Evolutionary conservation across 2,888 invertebrate genomes (phyloP), one percentile per base, ranked within the genome.

Genomic region (Augochlorella aurata): DNA sequence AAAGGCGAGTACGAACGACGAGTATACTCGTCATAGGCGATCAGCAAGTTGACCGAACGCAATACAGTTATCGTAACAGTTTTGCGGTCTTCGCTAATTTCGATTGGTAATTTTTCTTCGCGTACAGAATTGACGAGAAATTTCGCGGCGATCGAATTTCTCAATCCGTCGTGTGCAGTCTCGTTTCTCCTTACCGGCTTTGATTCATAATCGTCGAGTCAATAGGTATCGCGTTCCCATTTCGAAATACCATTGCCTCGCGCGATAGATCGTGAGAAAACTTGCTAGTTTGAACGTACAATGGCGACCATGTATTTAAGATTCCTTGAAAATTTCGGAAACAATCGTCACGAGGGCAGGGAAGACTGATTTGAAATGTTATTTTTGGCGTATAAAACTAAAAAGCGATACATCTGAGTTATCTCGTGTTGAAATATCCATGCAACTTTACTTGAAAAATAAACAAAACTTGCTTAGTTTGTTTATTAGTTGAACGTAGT

Each of bases 261-360:
- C 54, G 77, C 52, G 74, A 83, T 83, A 78, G 78, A 83, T 82
- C 83, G 83, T 83, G 83, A 78, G 83, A 83, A 83, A 83, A 77
- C 66, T 82, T 63, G 69, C 76, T n/a, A 49, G n/a, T 29, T 52
- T 10, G 70, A 78, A 18, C 63, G 10, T 29, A 63, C 8, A 58
- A 58, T 58, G 58, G 58, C 58, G 24, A 29, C 24, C 24, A 58
- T 16, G 58, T 16, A 24, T 29, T 58, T 58, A 58, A 58, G 24
- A 58, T 29, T 29, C 14, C 2, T 16, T 14, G 14, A 2, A 58
- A 58, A 24, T 24, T 58, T 58, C 14, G 8, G 24, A 24, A 16
- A 24, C 21, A 2, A 24, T 16, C 8, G 24, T 14, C 7, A 2
- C 5, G 24, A 16, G 2, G 4, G 58, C 14, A 16, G n/a, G 24